phyloP scores from a whole-genome alignment of 64 coral and sea anemone species.

The Porites lutea region DNA sequence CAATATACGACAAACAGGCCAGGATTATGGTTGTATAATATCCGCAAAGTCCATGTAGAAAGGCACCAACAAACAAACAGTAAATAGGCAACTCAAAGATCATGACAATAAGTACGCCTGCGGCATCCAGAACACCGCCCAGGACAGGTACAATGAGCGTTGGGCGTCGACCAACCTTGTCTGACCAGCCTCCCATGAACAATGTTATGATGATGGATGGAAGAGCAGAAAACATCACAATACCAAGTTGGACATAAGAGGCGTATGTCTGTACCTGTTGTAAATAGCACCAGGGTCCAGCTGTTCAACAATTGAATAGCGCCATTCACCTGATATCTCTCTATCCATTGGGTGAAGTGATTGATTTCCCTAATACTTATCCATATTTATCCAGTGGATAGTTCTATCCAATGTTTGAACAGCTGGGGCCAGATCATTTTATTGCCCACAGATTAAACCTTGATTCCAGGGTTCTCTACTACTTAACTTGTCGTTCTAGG shows the following conservation, averaged over 20 bases:
- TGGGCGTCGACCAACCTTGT: conserved; percentile 72
- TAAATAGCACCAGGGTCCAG: background rate
- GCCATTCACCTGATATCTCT: no score
- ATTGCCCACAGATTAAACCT: no score
- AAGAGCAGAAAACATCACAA: conserved; percentile 62
- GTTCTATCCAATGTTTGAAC: no score
- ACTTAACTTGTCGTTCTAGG: no score
- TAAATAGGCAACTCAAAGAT: conserved; percentile 80
- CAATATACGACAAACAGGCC: conserved; percentile 80
- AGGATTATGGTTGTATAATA: conserved; percentile 78
- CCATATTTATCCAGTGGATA: no score
- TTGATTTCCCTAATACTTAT: no score
- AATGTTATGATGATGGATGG: conserved; percentile 76
- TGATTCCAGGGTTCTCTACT: no score
- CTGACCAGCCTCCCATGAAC: conserved; percentile 86
- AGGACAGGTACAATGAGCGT: conserved; percentile 52
- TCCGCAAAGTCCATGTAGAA: conserved; percentile 79
- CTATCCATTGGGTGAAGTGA: no score
- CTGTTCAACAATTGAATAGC: no score
- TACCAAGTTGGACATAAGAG: conserved; percentile 80
- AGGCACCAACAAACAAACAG: conserved; percentile 79
- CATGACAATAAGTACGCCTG: conserved; percentile 59
- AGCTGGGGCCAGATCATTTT: no score
- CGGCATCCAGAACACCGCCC: conserved; percentile 69
- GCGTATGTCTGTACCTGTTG: conserved; percentile 77